Percentiles rank a stretch among this genome's conserved stretches.
Evolutionary conservation across 2,888 invertebrate genomes (phyloP).

Genomic region (Pachliopta kotzebuea): DNA sequence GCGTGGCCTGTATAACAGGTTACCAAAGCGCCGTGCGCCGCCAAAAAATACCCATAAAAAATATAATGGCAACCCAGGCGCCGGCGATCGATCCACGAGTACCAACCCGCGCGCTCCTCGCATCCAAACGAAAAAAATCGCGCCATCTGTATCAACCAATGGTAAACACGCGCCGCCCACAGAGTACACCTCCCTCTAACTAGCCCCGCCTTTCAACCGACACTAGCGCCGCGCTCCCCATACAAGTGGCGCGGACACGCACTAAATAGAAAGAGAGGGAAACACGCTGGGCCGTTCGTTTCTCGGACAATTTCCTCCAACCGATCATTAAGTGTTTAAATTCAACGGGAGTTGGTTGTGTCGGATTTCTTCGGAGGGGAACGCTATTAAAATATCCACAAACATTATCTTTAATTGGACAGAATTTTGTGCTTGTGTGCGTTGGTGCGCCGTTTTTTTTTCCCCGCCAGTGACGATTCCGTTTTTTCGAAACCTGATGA

Average conservation of each 20-base stretch:
- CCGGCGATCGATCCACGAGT: constrained; percentile 70
- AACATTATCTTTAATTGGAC: constrained; percentile 81
- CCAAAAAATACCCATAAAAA: constrained; percentile 80
- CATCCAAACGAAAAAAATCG: constrained; percentile 72
- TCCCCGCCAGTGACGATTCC: constrained; percentile 62
- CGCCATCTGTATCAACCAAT: constrained; percentile 60
- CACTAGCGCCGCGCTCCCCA: constrained; percentile 61
- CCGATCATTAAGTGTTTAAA: constrained; percentile 81
- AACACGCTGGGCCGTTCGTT: constrained; percentile 69
- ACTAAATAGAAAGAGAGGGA: constrained; percentile 71
- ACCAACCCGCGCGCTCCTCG: constrained; percentile 70
- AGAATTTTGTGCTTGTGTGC: constrained; percentile 77
- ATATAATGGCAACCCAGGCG: constrained; percentile 75
- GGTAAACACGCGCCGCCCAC: constrained; percentile 45
- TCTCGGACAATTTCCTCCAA: constrained; percentile 80
- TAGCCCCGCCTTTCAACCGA: constrained; percentile 50
- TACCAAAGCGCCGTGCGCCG: constrained; percentile 70
- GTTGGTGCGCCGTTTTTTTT: constrained; percentile 59
- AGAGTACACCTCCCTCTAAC: constrained; percentile 51
- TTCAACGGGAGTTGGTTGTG: constrained; percentile 80
- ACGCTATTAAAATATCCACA: constrained; percentile 80
- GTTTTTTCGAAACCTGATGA: constrained; percentile 75
- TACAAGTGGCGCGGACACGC: constrained; percentile 61
- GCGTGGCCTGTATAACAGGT: constrained; percentile 76
- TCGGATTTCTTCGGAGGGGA: constrained; percentile 78